Base-by-base conservation (phyloP, 2,797 vertebrate genomes). In the Nyctalus aviator region DNA sequence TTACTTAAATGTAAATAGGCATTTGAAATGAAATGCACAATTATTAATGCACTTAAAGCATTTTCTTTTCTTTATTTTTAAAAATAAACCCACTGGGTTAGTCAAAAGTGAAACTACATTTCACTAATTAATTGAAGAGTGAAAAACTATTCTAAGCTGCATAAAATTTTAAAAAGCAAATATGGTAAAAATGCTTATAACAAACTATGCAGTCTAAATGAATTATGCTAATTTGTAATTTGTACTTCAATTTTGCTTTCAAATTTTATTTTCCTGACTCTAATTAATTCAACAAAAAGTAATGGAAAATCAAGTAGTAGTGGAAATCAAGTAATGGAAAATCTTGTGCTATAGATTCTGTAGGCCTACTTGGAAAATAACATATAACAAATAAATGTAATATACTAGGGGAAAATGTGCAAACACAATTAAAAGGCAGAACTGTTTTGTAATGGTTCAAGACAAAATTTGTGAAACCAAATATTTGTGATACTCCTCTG, bases 191-290 rank as follows among this genome's bases (percentile, higher is more conserved):
- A 35, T 68, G 3, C 25, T 27, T 90, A 50, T n/a, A 55, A n/a
- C 8, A 81, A 95, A 84, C 81, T 53, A 25, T 71, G 4, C 15
- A 46, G 17, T 57, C 10, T 78, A 90, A 88, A 48, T 81, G 3
- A 6, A 12, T 88, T 85, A 20, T 50, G 68, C 5, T 64, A 62
- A 41, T 73, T 90, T 55, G 0, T 13, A 77, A 35, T 55, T 82
- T 75, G 81, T 7, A 46, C 5, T 35, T 95, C 50, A 48, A 72
- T 69, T 90, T 95, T 90, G 3, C 23, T 66, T 18, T 57, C 21
- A 27, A 64, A 17, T 59, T 78, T 91, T 81, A 76, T 69, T 94
- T 94, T 93, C 12, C 64, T 35, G 90, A 25, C 6, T 46, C 18
- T 20, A 68, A 55, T 1, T 66, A 79, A 66, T 48, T 69, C 10